Evolutionary conservation across 1,140 invertebrate species (phyloP), one percentile per base, ranked within the genome.

Genomic region (Papilio helenus): DNA sequence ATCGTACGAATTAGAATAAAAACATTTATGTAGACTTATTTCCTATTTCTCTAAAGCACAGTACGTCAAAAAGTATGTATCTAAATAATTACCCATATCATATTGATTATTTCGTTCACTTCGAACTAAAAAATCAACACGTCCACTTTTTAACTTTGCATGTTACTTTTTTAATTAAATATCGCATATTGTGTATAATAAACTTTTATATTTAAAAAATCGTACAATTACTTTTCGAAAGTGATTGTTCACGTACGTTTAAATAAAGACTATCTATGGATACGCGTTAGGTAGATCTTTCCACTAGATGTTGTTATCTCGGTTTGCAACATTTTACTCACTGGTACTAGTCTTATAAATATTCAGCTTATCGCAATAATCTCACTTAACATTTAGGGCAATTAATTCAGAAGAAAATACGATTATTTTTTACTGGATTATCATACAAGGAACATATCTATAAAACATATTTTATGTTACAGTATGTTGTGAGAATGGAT

Each of bases 361-460:
- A 68, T 68, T 68, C 1, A 29, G 61, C 61, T 68, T 68, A 68
- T 68, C 61, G 61, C 26, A 29, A 68, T 68, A 68, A 68, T 68
- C 61, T 68, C 26, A 34, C 7, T 7, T 68, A 29, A 29, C 26
- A 29, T 26, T 61, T 26, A 5, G 12, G 9, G 23, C 58, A 61
- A 61, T 61, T 61, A 61, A 61, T 61, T 61, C 20, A 61, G 58
- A 61, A 61, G 58, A 61, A 61, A 26, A 61, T 26, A 14, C 58
- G 23, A 12, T 4, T 12, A 8, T 1, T 12, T 29, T 12, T 4
- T 29, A 4, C 7, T 16, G 12, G 14, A 16, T 16, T 20, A 20
- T 20, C 8, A 29, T 68, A 16, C 10, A 46, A 46, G 12, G 26
- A 29, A 16, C 4, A 14, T 29, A 68, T 68, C 26, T 68, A 10